Evolutionary conservation across 2,888 invertebrate genomes (phyloP), one percentile per base, ranked within the genome.

Genomic region (Athrips mouffetella): DNA sequence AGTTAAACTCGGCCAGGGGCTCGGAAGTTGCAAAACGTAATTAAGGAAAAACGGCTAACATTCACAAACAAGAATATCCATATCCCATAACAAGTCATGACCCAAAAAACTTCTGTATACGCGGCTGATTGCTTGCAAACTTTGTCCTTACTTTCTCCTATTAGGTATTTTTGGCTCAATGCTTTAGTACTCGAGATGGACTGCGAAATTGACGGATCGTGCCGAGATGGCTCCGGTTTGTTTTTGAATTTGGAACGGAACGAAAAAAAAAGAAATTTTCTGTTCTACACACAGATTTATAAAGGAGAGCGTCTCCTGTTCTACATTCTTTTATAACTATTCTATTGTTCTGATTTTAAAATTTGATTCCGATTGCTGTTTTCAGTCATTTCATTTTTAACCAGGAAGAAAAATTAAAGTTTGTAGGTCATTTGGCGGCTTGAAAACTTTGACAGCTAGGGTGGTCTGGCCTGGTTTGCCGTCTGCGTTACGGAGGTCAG

Each of bases 131-230:
- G 21, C 44, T 18, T 18, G 21, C 37, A 18, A 37, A 37, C 21
- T 37, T 37, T 13, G 11, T 13, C 21, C 37, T 21, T 37, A 37
- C 37, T 21, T 37, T n/a, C 18, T 45, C 45, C 35, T 10, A 15
- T 45, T 27, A 16, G 3, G 4, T 15, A 23, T 1, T 45, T 20
- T 13, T 5, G 8, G n/a, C 18, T 1, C 45, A 8, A 31, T 13
- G 31, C n/a, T 27, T 35, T 13, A 20, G 30, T 21, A 31, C 33
- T 50, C 54, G 57, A 57, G 57, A 59, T 60, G 54, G 54, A 62
- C 60, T 58, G 51, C 54, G 49, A 57, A 57, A 62, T 60, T 59
- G 60, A 62, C 55, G 59, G 54, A 58, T 60, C 54, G 54, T 51
- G 52, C 54, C 48, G 49, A 56, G 54, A 57, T 42, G 57, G 55